Percentiles rank a stretch among this genome's conserved stretches.
Conservation (phyloP, 2,888 invertebrate species). For the Schizotus pectinicornis region DNA sequence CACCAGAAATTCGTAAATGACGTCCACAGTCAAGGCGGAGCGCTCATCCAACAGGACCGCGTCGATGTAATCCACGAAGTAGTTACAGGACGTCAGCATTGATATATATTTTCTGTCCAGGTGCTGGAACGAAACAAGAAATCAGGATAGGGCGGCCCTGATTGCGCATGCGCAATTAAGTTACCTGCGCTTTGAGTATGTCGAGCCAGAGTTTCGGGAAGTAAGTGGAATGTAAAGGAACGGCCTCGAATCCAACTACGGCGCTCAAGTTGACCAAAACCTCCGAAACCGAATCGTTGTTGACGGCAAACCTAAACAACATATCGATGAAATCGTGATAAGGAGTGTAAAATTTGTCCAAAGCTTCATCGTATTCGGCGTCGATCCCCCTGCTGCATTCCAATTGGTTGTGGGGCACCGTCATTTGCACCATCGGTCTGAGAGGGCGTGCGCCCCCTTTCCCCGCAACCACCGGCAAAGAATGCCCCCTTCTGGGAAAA, state of each 20-base stretch:
- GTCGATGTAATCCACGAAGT: constrained; percentile 88
- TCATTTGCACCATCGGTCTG: constrained; percentile 85
- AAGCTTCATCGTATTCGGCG: constrained; percentile 76
- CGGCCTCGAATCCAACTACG: constrained; percentile 89
- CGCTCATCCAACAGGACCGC: constrained; percentile 89
- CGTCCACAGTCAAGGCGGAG: constrained; percentile 80
- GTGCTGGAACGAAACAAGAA: constrained; percentile 61
- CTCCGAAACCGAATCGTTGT: constrained; percentile 85
- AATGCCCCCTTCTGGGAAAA: constrained; percentile 74
- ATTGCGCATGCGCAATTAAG: constrained; percentile 35
- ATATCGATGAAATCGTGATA: constrained; percentile 91
- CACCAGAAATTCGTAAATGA: constrained; percentile 86
- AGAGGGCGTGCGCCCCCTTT: constrained; percentile 74
- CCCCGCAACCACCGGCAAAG: constrained; percentile 62
- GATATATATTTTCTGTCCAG: constrained; percentile 82
- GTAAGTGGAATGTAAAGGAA: constrained; percentile 84
- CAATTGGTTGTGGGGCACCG: constrained; percentile 77
- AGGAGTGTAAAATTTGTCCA: constrained; percentile 81
- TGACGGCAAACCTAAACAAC: constrained; percentile 86
- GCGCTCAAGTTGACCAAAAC: constrained; percentile 85
- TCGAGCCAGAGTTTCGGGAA: constrained; percentile 94
- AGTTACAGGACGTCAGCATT: constrained; percentile 80
- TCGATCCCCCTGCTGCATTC: constrained; percentile 76
- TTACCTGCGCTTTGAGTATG: constrained; percentile 77
- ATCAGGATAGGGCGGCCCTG: too few relatives aligned